Evolutionary conservation across 2,797 vertebrate species (phyloP), one percentile per base, ranked within the genome.

Genomic region (Chelidonichthys spinosus): DNA sequence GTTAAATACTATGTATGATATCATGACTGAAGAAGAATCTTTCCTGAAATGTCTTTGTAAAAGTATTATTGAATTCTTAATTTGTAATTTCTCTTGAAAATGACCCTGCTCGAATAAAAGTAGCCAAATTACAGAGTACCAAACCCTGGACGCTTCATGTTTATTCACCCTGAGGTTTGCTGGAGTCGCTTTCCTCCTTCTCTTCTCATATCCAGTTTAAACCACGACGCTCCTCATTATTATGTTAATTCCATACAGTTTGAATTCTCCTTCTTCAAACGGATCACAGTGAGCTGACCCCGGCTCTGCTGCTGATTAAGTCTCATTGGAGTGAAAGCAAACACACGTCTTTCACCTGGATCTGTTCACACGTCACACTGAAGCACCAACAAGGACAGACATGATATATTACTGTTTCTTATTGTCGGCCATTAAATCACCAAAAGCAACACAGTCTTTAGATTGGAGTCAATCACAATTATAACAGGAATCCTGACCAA

Each of bases 61-160:
- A 98, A 98, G 98, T 99, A 99, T 98, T 99, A 99, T 98, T 98
- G 97, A 98, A 98, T 99, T 98, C 98, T 98, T 98, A 97, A 99
- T 99, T 99, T 99, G 97, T 99, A 98, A 99, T 99, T 99, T 99
- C 97, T 98, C 97, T 98, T 97, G 97, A 98, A 99, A 97, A 99
- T 99, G 97, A 99, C 98, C 98, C 98, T 99, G 98, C 98, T 99
- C 97, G 97, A 99, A 99, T 99, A 99, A 99, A 99, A 98, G 97
- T 99, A 99, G 98, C 97, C 97, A 99, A 99, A 99, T 97, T 96
- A 94, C 93, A 94, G 90, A 92, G 85, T 79, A 93, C 80, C 83
- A 85, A 84, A 85, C 63, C 56, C 49, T 78, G 68, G 9, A 55
- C 33, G 73, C 78, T 71, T 90, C 66, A 43, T 88, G 74, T 91